These are phyloP conservation scores for Cylas formicarius DNA, from an alignment of 1,140 invertebrate species.

Conservation along the genomic window DNA sequence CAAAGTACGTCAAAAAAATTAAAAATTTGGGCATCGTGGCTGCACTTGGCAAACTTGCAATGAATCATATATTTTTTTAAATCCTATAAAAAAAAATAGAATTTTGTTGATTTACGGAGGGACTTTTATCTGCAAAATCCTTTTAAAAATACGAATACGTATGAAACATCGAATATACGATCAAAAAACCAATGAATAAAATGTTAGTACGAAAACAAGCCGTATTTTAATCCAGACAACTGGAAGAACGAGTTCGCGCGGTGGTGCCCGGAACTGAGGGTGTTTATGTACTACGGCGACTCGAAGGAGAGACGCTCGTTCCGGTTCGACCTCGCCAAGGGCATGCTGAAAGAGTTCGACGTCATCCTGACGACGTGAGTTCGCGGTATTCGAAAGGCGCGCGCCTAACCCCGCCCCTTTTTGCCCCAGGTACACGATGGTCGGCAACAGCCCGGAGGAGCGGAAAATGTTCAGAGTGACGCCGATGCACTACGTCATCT, in stretches of 20 bases:
- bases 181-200: too few relatives aligned
- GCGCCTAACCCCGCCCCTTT: background rate
- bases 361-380: constrained; percentile 79
- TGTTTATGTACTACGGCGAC: constrained; percentile 82
- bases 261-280: constrained; percentile 77
- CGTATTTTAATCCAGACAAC: constrained; percentile 56
- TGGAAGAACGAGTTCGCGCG: constrained; percentile 77
- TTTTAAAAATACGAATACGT: too few relatives aligned
- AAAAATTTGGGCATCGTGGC: too few relatives aligned
- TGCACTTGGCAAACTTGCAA: too few relatives aligned
- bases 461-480: constrained; percentile 84
- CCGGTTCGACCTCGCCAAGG: constrained; percentile 67
- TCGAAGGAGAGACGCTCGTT: constrained; percentile 75
- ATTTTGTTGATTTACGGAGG: too few relatives aligned
- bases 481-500: constrained; percentile 85
- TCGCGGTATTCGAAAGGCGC: background rate
- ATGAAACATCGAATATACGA: too few relatives aligned
- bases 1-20: too few relatives aligned
- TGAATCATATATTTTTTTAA: too few relatives aligned
- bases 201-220: too few relatives aligned
- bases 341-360: constrained; percentile 68
- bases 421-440: constrained; percentile 61
- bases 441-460: constrained; percentile 79
- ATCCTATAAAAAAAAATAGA: too few relatives aligned
- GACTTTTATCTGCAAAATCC: too few relatives aligned